These are phyloP conservation scores for Bambusicola thoracicus DNA, from an alignment of 2,113 vertebrate species.

Conservation along the genomic window DNA sequence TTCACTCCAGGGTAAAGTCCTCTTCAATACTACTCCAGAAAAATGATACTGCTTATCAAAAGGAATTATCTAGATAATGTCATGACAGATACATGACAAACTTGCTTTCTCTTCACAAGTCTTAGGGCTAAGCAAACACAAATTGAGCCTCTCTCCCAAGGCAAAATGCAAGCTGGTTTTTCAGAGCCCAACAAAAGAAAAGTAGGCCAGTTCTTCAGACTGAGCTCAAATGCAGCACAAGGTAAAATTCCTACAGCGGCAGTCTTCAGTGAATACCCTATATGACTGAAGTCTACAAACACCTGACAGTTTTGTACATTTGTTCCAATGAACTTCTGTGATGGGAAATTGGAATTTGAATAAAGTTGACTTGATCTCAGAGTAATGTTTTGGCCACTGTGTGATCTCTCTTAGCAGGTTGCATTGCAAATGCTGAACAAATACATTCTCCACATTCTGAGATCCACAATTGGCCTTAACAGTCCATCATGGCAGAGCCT, in stretches of 20 bases:
- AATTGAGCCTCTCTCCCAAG: constrained; percentile 39
- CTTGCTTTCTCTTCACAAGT: constrained; percentile 39
- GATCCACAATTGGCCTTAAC: background rate
- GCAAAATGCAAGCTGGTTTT: constrained; percentile 44
- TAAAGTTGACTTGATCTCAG: background rate
- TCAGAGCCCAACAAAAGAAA: constrained; percentile 37
- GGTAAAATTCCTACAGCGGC: background rate
- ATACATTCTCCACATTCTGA: background rate
- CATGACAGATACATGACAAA: constrained; percentile 60
- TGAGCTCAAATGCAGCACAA: background rate
- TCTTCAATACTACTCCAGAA: constrained; percentile 42
- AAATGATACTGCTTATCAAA: constrained; percentile 59
- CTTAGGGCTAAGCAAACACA: constrained; percentile 56
- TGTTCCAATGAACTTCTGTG: background rate
- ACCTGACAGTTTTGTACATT: background rate
- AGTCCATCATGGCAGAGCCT: background rate
- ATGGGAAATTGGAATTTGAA: background rate
- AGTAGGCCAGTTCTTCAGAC: constrained; percentile 16
- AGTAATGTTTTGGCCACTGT: background rate
- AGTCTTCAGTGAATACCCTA: background rate
- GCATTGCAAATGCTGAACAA: background rate
- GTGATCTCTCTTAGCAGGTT: background rate
- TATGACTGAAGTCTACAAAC: background rate
- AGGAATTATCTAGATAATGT: constrained; percentile 63
- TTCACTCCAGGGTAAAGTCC: constrained; percentile 45